Base-by-base conservation (phyloP, 2,113 vertebrate species). In the Cololabis saira region DNA sequence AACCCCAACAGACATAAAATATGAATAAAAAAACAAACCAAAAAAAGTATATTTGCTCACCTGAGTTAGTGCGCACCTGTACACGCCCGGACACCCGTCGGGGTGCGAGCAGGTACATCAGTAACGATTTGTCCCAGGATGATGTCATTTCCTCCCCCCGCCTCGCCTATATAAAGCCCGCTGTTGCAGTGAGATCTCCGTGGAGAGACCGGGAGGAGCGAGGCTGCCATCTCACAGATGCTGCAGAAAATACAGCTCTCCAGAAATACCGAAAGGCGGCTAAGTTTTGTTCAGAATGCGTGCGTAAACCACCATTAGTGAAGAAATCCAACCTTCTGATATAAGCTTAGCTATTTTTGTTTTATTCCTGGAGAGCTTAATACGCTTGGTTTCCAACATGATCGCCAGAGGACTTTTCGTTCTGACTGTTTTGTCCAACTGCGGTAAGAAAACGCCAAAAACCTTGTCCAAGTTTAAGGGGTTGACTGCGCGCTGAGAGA, bases 61-160 rank as follows among this genome's bases (percentile, higher is more conserved):
- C 56, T 49, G 56, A 60, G 40, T 9, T 3, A 0, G 14, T 18
- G 16, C 19, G 8, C 54, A 74, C 61, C 24, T 54, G 59, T 15
- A 6, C 61, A 72, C 70, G 47, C 87, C 83, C 69, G 72, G 53
- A 66, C 63, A 67, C 50, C 62, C 68, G 19, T 5, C 1, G 5
- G 57, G 44, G 68, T 37, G 17, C 0, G 15, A 18, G 54, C 64
- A 85, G 76, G 78, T 74, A 41, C 44, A 19, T 0, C 3, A 22
- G 50, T n/a, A 4, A 30, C 49, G 0, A 21, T 70, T 47, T 24
- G 18, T 14, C 49, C 15, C 30, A 3, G 33, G 60, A 43, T 93
- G 90, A 93, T 69, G 93, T 93, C 91, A 93, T 74, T 88, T 92
- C 89, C 90, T 55, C 21, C 16, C 67, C 15, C 30, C 58, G 4